phyloP scores from a whole-genome alignment of 2,888 invertebrate genomes.

The Coremacera marginata region DNA sequence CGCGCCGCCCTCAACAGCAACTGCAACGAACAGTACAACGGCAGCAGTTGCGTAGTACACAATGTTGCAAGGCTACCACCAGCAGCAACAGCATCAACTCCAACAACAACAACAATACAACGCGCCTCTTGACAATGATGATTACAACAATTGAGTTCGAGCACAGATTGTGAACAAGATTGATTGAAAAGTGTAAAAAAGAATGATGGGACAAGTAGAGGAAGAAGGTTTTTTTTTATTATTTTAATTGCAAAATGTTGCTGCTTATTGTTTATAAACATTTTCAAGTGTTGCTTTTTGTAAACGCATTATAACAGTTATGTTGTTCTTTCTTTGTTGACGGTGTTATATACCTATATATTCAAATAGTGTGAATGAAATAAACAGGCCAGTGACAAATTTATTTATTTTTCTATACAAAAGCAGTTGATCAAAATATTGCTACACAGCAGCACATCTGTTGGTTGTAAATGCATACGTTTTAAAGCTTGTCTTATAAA shows the following conservation, averaged over 20 bases:
- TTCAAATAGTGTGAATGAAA: too few relatives aligned
- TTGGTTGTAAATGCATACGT: too few relatives aligned
- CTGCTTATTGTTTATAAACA: too few relatives aligned
- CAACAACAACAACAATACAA: conserved; percentile 52
- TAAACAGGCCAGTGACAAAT: too few relatives aligned
- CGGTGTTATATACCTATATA: too few relatives aligned
- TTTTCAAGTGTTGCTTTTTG: too few relatives aligned
- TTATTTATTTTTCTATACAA: too few relatives aligned
- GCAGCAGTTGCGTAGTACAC: conserved; percentile 70
- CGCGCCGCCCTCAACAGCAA: conserved; percentile 51
- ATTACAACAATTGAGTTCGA: conserved; percentile 18
- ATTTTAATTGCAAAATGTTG: neutral
- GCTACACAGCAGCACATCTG: too few relatives aligned
- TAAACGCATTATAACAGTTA: too few relatives aligned
- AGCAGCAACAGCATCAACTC: conserved; percentile 46
- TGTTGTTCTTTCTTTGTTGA: too few relatives aligned
- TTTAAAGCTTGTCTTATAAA: too few relatives aligned
- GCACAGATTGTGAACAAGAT: conserved; percentile 24
- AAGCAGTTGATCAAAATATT: too few relatives aligned
- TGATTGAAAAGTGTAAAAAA: neutral
- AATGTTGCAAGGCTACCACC: conserved; percentile 58
- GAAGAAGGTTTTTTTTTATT: neutral
- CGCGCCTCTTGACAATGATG: conserved; percentile 28
- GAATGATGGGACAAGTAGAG: neutral
- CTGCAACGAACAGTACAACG: conserved; percentile 62